Evolutionary conservation across 2,888 invertebrate genomes (phyloP).

Genomic region (Allygus modestus): DNA sequence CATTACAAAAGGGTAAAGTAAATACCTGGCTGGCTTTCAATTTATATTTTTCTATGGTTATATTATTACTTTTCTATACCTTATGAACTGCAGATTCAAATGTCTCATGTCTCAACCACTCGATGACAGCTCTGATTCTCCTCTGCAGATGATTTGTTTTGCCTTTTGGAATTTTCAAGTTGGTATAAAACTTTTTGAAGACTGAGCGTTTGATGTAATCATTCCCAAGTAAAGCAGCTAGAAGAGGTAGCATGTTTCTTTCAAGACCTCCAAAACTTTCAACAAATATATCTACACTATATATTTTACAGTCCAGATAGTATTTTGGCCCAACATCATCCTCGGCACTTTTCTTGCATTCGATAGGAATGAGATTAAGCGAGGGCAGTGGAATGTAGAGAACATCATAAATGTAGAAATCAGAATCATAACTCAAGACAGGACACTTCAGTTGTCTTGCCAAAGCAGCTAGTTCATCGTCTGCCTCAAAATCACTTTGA

Average conservation of each 20-base stretch:
- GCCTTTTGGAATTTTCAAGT: constrained; percentile 79
- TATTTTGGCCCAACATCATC: constrained; percentile 72
- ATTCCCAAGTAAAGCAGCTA: constrained; percentile 92
- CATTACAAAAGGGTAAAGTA: too few species aligned
- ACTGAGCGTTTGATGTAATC: constrained; percentile 86
- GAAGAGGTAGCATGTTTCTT: constrained; percentile 84
- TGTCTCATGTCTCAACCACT: constrained; percentile 86
- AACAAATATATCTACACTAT: constrained; percentile 83
- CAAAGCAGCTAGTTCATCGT: constrained; percentile 90
- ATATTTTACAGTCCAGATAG: constrained; percentile 84
- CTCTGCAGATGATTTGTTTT: constrained; percentile 80
- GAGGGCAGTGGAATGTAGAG: constrained; percentile 88
- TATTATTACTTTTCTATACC: too few species aligned
- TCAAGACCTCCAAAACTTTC: constrained; percentile 82
- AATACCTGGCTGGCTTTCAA: too few species aligned
- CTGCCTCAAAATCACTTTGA: constrained; percentile 93
- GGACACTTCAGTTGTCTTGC: constrained; percentile 89
- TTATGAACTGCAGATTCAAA: constrained; percentile 83
- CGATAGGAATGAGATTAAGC: constrained; percentile 76
- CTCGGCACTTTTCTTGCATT: constrained; percentile 66
- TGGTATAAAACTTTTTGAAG: constrained; percentile 84
- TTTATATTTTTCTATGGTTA: too few species aligned
- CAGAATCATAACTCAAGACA: constrained; percentile 94
- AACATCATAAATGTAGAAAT: constrained; percentile 94
- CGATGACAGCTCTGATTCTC: constrained; percentile 83